These are phyloP conservation scores for Dioctria rufipes DNA, from an alignment of 2,888 invertebrate species.

Conservation along the genomic window DNA sequence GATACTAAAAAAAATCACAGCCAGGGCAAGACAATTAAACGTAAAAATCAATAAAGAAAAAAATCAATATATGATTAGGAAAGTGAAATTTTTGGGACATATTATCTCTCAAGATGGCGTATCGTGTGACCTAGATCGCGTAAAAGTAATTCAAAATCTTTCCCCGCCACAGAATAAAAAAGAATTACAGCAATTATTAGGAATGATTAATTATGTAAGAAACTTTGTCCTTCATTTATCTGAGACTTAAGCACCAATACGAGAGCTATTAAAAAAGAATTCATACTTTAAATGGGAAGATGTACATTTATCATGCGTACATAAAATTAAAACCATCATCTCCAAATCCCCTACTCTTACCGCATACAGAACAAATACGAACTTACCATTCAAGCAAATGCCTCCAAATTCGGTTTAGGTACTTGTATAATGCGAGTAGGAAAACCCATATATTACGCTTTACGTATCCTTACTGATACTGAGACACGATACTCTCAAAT, in stretches of 20 bases:
- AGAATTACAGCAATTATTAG: slow-evolving; percentile 2
- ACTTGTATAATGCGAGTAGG: slow-evolving; percentile 50
- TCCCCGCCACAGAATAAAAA: not conserved
- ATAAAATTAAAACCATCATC: slow-evolving; percentile 39
- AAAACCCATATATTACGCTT: slow-evolving; percentile 60
- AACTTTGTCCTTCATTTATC: slow-evolving; percentile 22
- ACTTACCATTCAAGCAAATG: slow-evolving; percentile 54
- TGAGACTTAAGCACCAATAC: not conserved
- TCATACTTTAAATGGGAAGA: slow-evolving; percentile 8
- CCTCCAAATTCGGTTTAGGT: slow-evolving; percentile 53
- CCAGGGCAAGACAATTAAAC: slow-evolving; percentile 60
- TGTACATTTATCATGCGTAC: slow-evolving; percentile 24
- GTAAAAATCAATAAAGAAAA: slow-evolving; percentile 64
- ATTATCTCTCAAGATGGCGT: slow-evolving; percentile 54
- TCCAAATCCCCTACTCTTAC: not conserved
- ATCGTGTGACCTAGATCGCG: slow-evolving; percentile 44
- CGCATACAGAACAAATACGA: too few species aligned
- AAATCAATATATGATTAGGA: slow-evolving; percentile 61
- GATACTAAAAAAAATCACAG: slow-evolving; percentile 61
- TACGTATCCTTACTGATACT: slow-evolving; percentile 61
- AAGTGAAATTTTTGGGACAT: slow-evolving; percentile 63
- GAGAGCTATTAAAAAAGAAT: slow-evolving; percentile 17
- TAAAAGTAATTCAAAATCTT: slow-evolving; percentile 31
- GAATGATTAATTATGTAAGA: slow-evolving; percentile 5
- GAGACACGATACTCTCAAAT: slow-evolving; percentile 60